These are phyloP conservation scores for Prostheceraeus crozeri DNA, from an alignment of 2,888 invertebrate genomes.

Conservation along the genomic window DNA sequence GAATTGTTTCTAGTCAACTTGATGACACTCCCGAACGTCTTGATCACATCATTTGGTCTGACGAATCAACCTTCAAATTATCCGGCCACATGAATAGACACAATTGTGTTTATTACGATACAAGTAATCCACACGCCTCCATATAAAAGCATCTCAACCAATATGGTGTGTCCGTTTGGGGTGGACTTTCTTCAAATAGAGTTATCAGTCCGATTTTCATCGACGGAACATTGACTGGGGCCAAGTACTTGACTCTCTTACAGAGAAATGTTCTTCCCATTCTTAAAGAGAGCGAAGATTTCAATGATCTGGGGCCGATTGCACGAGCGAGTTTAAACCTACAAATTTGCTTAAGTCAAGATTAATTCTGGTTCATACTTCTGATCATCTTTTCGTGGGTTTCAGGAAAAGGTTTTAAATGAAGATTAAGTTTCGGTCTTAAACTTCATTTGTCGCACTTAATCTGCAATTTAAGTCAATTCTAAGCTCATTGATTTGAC, in stretches of 20 bases:
- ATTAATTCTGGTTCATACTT: too few species aligned
- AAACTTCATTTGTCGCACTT: too few species aligned
- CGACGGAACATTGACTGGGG: constrained; percentile 24
- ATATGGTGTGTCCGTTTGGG: constrained; percentile 27
- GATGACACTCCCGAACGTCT: constrained; percentile 3
- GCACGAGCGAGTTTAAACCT: too few species aligned
- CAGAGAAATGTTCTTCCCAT: neutral
- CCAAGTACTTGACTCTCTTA: constrained; percentile 17
- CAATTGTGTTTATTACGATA: constrained; percentile 19
- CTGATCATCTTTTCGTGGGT: too few species aligned
- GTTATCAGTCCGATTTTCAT: constrained; percentile 26
- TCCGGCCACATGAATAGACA: constrained; percentile 7
- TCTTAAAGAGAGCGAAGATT: neutral
- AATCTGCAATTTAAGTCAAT: too few species aligned
- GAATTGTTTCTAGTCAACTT: neutral
- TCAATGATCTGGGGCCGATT: too few species aligned
- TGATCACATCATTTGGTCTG: constrained; percentile 20
- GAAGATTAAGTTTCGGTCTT: too few species aligned
- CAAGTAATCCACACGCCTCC: constrained; percentile 4
- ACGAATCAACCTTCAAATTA: constrained; percentile 23
- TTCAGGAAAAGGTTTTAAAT: too few species aligned
- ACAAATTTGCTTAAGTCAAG: too few species aligned
- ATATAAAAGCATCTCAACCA: constrained; percentile 16
- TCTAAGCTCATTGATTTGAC: too few species aligned
- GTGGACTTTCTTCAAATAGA: constrained; percentile 18